These are phyloP conservation scores for Centroberyx gerrardi DNA, from an alignment of 2,797 vertebrate genomes.

Conservation along the genomic window DNA sequence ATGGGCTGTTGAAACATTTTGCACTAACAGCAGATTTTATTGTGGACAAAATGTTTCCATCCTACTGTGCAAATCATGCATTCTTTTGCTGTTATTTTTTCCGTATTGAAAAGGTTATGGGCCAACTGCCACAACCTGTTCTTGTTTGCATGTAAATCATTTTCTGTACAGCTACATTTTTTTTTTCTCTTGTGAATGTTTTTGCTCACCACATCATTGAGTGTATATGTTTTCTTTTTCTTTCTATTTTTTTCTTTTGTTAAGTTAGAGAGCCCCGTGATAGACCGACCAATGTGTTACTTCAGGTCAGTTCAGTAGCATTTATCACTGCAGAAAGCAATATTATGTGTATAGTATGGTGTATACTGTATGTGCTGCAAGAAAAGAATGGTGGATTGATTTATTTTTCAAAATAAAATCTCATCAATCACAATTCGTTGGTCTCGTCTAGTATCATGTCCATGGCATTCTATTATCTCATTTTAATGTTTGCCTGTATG, in stretches of 20 bases:
- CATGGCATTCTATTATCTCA: constrained; percentile 69
- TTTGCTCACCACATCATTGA: constrained; percentile 63
- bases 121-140: constrained; percentile 49
- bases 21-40: constrained; percentile 37
- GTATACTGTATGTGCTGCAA: constrained; percentile 63
- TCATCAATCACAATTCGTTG: constrained; percentile 79
- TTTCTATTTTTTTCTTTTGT: constrained; percentile 48
- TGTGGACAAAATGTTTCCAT: constrained; percentile 71
- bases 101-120: constrained; percentile 45
- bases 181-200: constrained; percentile 36
- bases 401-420: constrained; percentile 84
- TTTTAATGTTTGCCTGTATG: constrained; percentile 63
- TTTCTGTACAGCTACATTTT: constrained; percentile 54
- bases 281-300: constrained; percentile 52
- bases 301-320: constrained; percentile 39
- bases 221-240: constrained; percentile 51
- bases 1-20: constrained; percentile 68
- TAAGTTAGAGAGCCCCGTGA: constrained; percentile 38
- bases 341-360: constrained; percentile 44
- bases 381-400: constrained; percentile 56
- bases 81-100: constrained; percentile 52
- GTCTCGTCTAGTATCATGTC: constrained; percentile 73
- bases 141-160: constrained; percentile 72
- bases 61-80: constrained; percentile 38
- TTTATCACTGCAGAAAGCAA: constrained; percentile 36